Base-by-base conservation (phyloP, 1,140 invertebrate species). In the Metopolophium dirhodum region DNA sequence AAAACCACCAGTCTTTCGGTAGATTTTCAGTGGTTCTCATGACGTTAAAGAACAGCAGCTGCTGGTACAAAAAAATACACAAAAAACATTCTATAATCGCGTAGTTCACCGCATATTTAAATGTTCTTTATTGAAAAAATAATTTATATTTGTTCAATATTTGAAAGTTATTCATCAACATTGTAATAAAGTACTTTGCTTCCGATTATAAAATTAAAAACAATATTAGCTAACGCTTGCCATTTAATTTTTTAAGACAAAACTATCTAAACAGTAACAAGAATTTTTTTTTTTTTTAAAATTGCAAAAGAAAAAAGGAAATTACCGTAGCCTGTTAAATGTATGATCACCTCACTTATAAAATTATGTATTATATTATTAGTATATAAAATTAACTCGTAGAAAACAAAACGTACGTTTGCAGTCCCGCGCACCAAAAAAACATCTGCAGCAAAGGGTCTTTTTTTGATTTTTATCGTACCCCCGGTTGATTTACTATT, bases 21-120 rank as follows among this genome's bases (percentile, higher is more conserved):
- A 49, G 26, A n/a, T 49, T 49, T 87, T 49, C 86, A 87, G 47
- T 49, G 86, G 47, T 87, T 87, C 86, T 87, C 86, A 87, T 85
- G 37, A 20, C 8, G 35, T 41, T 23, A 41, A 20, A 83, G 2
- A 4, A 18, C 41, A 30, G 37, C 77, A 49, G 47, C 86, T 87
- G 86, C 45, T 35, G 7, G 14, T 49, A 49, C 30, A n/a, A 87
- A 87, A 47, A 87, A 87, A 49, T 51, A 51, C 49, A 49, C 18
- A 47, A 49, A 49, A 77, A 61, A 30, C 30, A 68, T 14, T 14
- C 61, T n/a, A n/a, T n/a, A 18, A 77, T 77, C n/a, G 61, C 61
- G n/a, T 77, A n/a, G 14, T n/a, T 77, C 9, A 11, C 14, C 61
- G 11, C 61, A 23, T 2, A n/a, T 77, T 68, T 61, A 30, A 61